Evolutionary conservation across 2,888 invertebrate genomes (phyloP).

Genomic region (Timema podura): DNA sequence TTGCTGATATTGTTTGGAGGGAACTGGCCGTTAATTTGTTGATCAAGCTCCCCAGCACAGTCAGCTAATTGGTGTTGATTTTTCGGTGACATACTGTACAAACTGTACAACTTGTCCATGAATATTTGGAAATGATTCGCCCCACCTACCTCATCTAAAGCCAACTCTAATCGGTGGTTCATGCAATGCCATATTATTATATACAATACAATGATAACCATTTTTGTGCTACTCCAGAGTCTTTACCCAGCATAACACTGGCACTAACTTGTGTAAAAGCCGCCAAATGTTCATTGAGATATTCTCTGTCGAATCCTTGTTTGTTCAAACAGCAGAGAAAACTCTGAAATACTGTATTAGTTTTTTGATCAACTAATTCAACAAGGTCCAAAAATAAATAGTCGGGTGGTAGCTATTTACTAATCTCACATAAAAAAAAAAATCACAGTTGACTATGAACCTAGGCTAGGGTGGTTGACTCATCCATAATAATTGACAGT

Average conservation of each 20-base stretch:
- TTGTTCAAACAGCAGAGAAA: not conserved
- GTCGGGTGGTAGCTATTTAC: not conserved
- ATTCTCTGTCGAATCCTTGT: conserved; percentile 2
- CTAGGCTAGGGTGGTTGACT: conserved; percentile 1
- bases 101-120: conserved; percentile 1
- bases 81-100: not conserved
- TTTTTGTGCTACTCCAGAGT: conserved; percentile 5
- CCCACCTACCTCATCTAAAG: not conserved
- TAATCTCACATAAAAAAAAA: not conserved
- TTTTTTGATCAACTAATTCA: not conserved
- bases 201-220: not conserved
- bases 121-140: not conserved
- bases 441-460: not conserved
- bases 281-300: conserved; percentile 3
- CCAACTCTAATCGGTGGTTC: not conserved
- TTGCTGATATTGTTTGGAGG: not conserved
- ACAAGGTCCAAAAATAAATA: conserved; percentile 9
- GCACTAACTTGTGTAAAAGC: not conserved
- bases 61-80: conserved; percentile 13
- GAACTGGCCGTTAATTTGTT: not conserved
- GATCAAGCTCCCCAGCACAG: not conserved
- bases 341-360: not conserved
- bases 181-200: conserved; percentile 1
- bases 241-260: not conserved
- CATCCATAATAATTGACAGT: not conserved